These are phyloP conservation scores for Ranitomeya imitator DNA, from an alignment of 2,113 vertebrate genomes.

Conservation along the genomic window DNA sequence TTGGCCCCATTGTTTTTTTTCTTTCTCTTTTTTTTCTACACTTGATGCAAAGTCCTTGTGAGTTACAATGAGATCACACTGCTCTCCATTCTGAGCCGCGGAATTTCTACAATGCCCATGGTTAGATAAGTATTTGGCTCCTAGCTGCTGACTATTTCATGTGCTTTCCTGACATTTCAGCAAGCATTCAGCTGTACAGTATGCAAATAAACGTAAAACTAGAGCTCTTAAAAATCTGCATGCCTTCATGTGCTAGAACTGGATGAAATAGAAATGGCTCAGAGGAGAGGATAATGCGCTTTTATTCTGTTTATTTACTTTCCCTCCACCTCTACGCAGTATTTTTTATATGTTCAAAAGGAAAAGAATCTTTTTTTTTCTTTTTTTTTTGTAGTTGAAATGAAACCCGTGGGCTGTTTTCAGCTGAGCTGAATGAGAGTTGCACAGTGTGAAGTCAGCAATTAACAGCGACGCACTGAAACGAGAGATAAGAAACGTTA, in stretches of 20 bases:
- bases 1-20: background rate
- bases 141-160: conserved; percentile 27
- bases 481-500: conserved; percentile 45
- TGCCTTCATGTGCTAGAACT: conserved; percentile 23
- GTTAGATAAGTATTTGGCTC: conserved; percentile 8
- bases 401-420: conserved; percentile 47
- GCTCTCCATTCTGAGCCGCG: background rate
- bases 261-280: background rate
- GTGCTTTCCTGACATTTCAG: background rate
- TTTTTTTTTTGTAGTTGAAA: conserved; percentile 36
- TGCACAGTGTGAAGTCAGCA: conserved; percentile 41
- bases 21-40: background rate
- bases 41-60: background rate
- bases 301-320: conserved; percentile 45
- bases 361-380: background rate
- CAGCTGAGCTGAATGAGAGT: conserved; percentile 34
- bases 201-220: conserved; percentile 32
- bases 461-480: conserved; percentile 37
- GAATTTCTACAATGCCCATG: background rate
- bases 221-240: conserved; percentile 8
- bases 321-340: conserved; percentile 29
- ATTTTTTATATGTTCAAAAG: conserved; percentile 44
- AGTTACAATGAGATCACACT: background rate
- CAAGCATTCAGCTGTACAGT: conserved; percentile 2
- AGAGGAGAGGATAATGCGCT: conserved; percentile 12